A percentile compares a stretch with the other conserved stretches of the same genome.
Evolutionary conservation across 53 echinoderm and acorn worm genomes (phyloP).

Genomic region (Temnopleurus reevesii): DNA sequence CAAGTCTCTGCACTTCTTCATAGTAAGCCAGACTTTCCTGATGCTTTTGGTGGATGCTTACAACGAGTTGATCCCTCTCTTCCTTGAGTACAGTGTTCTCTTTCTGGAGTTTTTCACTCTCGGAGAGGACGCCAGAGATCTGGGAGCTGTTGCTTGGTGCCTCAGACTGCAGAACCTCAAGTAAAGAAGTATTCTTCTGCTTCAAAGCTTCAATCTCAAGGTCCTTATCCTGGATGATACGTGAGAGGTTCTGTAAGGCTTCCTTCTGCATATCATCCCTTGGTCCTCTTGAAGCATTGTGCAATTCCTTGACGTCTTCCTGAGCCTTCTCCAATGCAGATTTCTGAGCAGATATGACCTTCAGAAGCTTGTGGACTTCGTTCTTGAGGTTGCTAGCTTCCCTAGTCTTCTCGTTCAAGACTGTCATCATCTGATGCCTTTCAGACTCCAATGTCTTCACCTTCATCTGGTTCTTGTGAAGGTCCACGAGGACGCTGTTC

Average conservation of each 20-base stretch:
- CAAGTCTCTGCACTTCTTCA: conserved; percentile 95
- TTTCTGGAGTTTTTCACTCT: conserved; percentile 85
- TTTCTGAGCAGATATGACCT: conserved; percentile 85
- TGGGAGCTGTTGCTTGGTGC: conserved; percentile 81
- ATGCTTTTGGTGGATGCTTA: conserved; percentile 97
- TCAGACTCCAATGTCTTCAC: conserved; percentile 87
- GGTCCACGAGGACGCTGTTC: conserved; percentile 79
- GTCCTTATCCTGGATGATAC: conserved; percentile 95
- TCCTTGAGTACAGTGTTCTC: conserved; percentile 89
- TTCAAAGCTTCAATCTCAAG: conserved; percentile 92
- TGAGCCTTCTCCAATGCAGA: conserved; percentile 87
- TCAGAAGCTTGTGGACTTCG: conserved; percentile 88
- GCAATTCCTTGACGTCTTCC: conserved; percentile 81
- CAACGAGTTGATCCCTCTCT: conserved; percentile 89
- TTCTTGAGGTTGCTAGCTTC: conserved; percentile 97
- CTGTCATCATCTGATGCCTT: conserved; percentile 93
- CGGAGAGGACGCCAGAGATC: conserved; percentile 74
- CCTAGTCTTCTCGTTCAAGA: conserved; percentile 94
- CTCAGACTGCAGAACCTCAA: conserved; percentile 82
- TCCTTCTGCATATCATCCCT: conserved; percentile 95
- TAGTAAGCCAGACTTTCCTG: conserved; percentile 96
- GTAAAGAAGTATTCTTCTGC: conserved; percentile 84
- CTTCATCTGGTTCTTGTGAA: conserved; percentile 91
- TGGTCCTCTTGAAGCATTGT: conserved; percentile 66
- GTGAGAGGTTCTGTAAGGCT: conserved; percentile 88